Evolutionary conservation across 1,140 invertebrate species (phyloP).

Genomic region (Cydia fagiglandana): DNA sequence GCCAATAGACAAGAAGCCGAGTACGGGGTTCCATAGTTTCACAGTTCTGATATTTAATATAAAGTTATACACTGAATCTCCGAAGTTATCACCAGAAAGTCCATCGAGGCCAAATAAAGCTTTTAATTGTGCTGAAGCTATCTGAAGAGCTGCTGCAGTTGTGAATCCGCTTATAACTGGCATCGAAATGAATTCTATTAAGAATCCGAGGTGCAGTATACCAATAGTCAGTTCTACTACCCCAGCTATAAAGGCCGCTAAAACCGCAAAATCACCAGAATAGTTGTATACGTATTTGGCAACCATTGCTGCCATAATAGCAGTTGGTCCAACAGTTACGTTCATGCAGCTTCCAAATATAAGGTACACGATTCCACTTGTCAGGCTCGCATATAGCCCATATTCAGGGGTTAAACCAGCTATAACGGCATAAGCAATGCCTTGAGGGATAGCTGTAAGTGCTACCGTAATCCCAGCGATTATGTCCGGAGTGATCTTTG

Average conservation of each 20-base stretch:
- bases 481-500: conserved; percentile 82
- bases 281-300: conserved; percentile 82
- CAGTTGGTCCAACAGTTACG: conserved; percentile 91
- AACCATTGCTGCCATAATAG: conserved; percentile 88
- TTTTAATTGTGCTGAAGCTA: conserved; percentile 90
- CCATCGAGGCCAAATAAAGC: conserved; percentile 82
- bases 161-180: conserved; percentile 95
- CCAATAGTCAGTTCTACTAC: conserved; percentile 87
- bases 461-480: conserved; percentile 88
- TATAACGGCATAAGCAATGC: conserved; percentile 90
- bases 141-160: conserved; percentile 92
- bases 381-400: conserved; percentile 91
- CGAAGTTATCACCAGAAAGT: conserved; percentile 55
- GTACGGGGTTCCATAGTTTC: conserved; percentile 77
- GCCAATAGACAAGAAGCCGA: conserved; percentile 81
- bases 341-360: conserved; percentile 93
- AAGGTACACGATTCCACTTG: conserved; percentile 92
- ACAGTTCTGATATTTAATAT: conserved; percentile 71
- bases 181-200: conserved; percentile 93
- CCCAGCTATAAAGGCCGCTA: conserved; percentile 90
- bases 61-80: conserved; percentile 61
- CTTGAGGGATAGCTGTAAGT: conserved; percentile 91
- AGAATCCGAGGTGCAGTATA: conserved; percentile 91
- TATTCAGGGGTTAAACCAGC: conserved; percentile 85
- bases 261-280: conserved; percentile 86